Evolutionary conservation across 2,797 vertebrate species (phyloP).

Genomic region (Botia kubotai): DNA sequence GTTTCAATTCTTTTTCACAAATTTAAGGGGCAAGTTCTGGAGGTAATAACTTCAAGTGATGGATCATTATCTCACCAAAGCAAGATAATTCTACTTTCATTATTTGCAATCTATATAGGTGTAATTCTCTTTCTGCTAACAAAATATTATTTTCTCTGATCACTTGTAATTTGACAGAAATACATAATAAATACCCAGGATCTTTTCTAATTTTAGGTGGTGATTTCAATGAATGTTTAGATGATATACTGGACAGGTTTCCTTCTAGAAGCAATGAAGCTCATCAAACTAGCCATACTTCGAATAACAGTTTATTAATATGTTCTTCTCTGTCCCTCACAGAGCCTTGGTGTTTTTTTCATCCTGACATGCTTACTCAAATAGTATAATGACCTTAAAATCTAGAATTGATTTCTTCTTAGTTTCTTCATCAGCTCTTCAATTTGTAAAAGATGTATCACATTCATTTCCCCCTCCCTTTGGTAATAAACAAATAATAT

Average conservation of each 20-base stretch:
- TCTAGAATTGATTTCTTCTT: no score
- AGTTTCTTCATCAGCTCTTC: no score
- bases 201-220: background rate
- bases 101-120: background rate
- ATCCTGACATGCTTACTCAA: background rate
- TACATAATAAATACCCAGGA: background rate
- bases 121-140: background rate
- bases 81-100: background rate
- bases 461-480: no score
- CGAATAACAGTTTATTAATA: no score
- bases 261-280: background rate
- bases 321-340: no score
- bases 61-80: background rate
- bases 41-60: background rate
- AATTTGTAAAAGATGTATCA: no score
- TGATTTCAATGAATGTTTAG: slow-evolving; percentile 18
- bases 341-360: no score
- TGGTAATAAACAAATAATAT: no score
- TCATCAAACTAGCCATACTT: no score
- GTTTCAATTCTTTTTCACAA: background rate
- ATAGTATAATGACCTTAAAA: no score
- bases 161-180: background rate
- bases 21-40: slow-evolving; percentile 1
- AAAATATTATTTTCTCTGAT: slow-evolving; percentile 15
- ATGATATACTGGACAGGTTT: background rate